These are phyloP conservation scores for Uropetala carovei DNA, from an alignment of 2,888 invertebrate species.

Conservation along the genomic window DNA sequence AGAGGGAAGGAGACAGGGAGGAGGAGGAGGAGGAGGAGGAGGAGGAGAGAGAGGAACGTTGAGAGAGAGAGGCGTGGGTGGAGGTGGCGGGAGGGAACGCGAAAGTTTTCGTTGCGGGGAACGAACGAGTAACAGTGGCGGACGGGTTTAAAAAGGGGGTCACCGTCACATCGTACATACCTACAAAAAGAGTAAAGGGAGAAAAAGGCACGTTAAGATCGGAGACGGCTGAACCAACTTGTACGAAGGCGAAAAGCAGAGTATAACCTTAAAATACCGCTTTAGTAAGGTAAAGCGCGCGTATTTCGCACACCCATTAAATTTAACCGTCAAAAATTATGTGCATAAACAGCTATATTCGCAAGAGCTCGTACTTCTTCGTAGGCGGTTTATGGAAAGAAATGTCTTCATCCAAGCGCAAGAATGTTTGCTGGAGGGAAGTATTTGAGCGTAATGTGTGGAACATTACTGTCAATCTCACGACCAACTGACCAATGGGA, in stretches of 20 bases:
- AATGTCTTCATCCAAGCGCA: no score
- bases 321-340: background rate
- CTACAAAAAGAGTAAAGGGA: slow-evolving; percentile 32
- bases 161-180: slow-evolving; percentile 18
- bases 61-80: background rate
- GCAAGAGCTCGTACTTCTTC: background rate
- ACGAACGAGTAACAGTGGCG: slow-evolving; percentile 4
- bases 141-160: slow-evolving; percentile 20
- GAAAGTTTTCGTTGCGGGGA: slow-evolving; percentile 50
- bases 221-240: background rate
- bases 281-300: background rate
- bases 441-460: no score
- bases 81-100: background rate
- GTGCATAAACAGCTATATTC: slow-evolving; percentile 1
- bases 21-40: background rate
- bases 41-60: background rate
- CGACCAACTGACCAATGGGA: no score
- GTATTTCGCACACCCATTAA: background rate
- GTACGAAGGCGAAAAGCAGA: background rate
- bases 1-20: background rate
- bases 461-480: no score
- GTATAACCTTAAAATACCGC: background rate
- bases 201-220: slow-evolving; percentile 46
- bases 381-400: background rate
- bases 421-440: no score